Base-by-base conservation (phyloP, 1,140 invertebrate genomes). In the Glossosoma conforme region DNA sequence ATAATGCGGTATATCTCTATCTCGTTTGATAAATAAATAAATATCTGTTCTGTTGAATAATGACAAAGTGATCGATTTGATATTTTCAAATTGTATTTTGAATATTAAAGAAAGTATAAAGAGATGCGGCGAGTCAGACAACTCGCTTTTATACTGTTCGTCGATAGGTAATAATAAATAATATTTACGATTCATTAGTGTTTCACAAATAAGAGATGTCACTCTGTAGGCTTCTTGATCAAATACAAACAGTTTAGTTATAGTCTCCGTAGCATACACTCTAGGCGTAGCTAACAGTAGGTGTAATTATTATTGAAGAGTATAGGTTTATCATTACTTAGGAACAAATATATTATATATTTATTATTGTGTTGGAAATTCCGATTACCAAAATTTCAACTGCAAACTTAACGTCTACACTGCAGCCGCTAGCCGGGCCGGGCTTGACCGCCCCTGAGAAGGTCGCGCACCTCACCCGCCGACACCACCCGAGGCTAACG, bases 281-380 rank as follows among this genome's bases (percentile, higher is more conserved):
- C 44, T 58, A 58, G 52, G 41, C 47, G 56, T 58, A 58, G 56
- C 48, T 54, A 54, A 54, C 51, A 33, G 55, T 58, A 58, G 56
- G 43, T 50, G 44, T 58, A 58, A 58, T 58, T 49, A 54, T 46
- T 54, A 58, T 52, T 54, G 48, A 58, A 54, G 43, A 53, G 47
- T 58, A 51, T 58, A 58, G 56, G 48, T 58, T 45, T 58, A 49
- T 45, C 52, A 58, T 51, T 51, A 51, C 48, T 54, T 58, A 54
- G 52, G 52, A 48, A 51, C 44, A 58, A 56, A 52, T 56, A 53
- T 52, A 52, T 52, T 52, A 52, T 37, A 52, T 58, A 58, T 58
- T 58, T 58, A 58, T 58, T 58, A 58, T 54, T 54, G 56, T 58
- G 56, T 58, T 54, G 45, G 50, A 56, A 57, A 51, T 50, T 54